A percentile compares a stretch with the other conserved stretches of the same genome.
These are phyloP conservation scores for Megaceryle alcyon DNA, from an alignment of 2,797 vertebrate genomes.

Conservation along the genomic window DNA sequence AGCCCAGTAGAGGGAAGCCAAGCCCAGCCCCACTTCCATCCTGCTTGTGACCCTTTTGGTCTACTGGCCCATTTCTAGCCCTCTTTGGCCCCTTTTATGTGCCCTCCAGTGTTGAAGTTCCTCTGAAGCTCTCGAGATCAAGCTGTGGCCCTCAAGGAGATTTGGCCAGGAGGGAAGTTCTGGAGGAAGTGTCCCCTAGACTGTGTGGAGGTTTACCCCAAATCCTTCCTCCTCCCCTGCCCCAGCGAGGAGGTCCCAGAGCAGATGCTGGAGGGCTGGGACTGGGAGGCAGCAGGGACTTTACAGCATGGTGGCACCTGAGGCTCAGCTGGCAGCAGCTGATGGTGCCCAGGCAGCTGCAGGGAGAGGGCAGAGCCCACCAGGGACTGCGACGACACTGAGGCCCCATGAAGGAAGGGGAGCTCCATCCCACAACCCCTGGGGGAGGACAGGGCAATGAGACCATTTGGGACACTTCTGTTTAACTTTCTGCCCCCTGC, in stretches of 20 bases:
- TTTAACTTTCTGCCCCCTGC: neutral
- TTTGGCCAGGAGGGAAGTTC: neutral
- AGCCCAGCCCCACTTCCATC: neutral
- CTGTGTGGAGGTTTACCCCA: neutral
- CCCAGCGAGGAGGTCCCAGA: rapidly evolving
- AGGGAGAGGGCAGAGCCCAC: neutral
- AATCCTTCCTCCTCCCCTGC: neutral
- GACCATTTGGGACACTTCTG: neutral
- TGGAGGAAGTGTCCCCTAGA: neutral
- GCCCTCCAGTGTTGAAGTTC: neutral
- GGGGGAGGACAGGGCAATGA: neutral
- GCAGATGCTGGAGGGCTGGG: neutral
- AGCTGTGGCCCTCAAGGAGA: neutral
- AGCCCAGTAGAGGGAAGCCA: neutral
- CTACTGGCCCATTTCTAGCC: neutral
- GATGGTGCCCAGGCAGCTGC: rapidly evolving
- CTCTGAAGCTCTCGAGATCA: neutral
- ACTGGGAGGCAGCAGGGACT: neutral
- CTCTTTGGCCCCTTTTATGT: neutral
- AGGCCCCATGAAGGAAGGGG: neutral
- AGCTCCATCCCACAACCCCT: neutral
- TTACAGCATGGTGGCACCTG: rapidly evolving
- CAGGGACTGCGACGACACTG: neutral
- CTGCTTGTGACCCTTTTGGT: rapidly evolving
- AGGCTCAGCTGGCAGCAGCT: rapidly evolving